These are phyloP conservation scores for Goniozus legneri DNA, from an alignment of 1,140 invertebrate species.

Conservation along the genomic window DNA sequence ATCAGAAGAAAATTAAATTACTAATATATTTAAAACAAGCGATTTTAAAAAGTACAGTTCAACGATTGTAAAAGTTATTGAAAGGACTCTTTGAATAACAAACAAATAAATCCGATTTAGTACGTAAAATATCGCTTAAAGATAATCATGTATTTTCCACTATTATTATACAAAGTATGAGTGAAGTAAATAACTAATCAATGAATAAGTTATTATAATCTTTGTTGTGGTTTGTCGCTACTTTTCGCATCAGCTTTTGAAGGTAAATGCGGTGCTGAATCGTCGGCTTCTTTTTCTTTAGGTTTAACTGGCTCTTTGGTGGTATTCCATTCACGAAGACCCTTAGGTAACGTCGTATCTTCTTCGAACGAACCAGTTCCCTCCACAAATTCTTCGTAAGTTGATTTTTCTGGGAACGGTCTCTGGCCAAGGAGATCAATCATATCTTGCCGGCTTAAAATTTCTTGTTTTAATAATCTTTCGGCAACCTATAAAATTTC, in stretches of 20 bases:
- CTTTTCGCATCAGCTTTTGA: constrained; percentile 6
- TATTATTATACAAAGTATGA: constrained; percentile 50
- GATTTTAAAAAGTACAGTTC: too few relatives aligned
- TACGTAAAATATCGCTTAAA: too few relatives aligned
- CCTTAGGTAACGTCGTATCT: constrained; percentile 91
- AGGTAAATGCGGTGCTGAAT: not conserved
- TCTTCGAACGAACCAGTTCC: constrained; percentile 98
- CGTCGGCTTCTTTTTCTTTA: constrained; percentile 1
- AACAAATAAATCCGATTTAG: too few relatives aligned
- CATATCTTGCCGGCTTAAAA: constrained; percentile 96
- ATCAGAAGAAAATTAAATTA: too few relatives aligned
- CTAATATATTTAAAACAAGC: too few relatives aligned
- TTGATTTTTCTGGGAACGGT: constrained; percentile 98
- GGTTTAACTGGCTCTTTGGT: constrained; percentile 44
- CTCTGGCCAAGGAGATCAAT: constrained; percentile 90
- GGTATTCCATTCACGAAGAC: constrained; percentile 93
- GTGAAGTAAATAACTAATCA: constrained; percentile 22
- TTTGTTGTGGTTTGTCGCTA: constrained; percentile 29
- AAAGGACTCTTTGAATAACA: too few relatives aligned
- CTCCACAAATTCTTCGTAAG: constrained; percentile 99
- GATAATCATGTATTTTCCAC: constrained; percentile 28
- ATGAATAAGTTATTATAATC: constrained; percentile 35
- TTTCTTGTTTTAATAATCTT: constrained; percentile 90
- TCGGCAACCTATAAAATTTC: constrained; percentile 74
- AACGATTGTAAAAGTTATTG: too few relatives aligned